Evolutionary conservation across 1,140 invertebrate genomes (phyloP).

Genomic region (Eciton burchellii): DNA sequence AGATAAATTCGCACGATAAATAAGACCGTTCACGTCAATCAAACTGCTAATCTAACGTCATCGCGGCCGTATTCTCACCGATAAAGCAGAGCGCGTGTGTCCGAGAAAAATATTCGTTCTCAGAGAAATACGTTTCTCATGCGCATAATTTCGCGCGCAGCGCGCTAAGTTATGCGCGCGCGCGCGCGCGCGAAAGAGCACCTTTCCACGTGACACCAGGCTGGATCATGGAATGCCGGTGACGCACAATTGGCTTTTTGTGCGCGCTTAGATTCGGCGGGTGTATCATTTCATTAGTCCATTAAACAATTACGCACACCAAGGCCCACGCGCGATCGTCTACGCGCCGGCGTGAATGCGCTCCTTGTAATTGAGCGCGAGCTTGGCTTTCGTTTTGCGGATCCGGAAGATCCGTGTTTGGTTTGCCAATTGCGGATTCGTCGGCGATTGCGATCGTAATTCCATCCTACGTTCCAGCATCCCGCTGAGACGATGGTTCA

Average conservation of each 20-base stretch:
- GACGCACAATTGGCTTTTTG: slow-evolving; percentile 78
- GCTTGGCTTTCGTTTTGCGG: slow-evolving; percentile 56
- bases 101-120: slow-evolving; percentile 31
- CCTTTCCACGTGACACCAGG: slow-evolving; percentile 16
- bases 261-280: slow-evolving; percentile 80
- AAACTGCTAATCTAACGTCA: slow-evolving; percentile 1
- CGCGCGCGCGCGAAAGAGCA: slow-evolving; percentile 43
- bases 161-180: slow-evolving; percentile 45
- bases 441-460: not conserved
- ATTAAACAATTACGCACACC: slow-evolving; percentile 82
- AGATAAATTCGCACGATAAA: not conserved
- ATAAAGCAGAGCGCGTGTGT: slow-evolving; percentile 4
- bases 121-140: slow-evolving; percentile 34
- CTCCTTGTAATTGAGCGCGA: slow-evolving; percentile 69
- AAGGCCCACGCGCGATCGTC: slow-evolving; percentile 74
- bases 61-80: not conserved
- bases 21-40: not conserved
- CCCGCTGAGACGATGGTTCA: not conserved
- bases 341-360: slow-evolving; percentile 77
- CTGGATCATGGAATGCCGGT: slow-evolving; percentile 72
- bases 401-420: not conserved
- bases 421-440: not conserved
- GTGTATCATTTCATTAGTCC: slow-evolving; percentile 81
- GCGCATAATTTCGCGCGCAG: slow-evolving; percentile 39
- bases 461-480: not conserved